Evolutionary conservation across 2,888 invertebrate genomes (phyloP), one percentile per base, ranked within the genome.

Genomic region (Galerucella calmariensis): DNA sequence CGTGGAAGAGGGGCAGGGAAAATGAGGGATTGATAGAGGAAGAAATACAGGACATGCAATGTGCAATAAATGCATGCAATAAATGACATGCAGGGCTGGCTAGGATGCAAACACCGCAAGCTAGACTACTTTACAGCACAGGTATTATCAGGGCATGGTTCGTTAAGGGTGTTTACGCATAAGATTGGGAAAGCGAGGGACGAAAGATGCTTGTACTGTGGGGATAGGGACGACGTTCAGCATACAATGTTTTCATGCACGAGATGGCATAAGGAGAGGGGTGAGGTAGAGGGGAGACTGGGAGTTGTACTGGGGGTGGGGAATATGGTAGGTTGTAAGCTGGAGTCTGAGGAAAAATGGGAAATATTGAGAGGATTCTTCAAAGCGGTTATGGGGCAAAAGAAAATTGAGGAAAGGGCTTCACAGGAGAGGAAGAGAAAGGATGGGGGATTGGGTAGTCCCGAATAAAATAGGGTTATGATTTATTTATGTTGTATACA

Each of bases 171-270:
- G 6, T 56, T 8, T 56, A 56, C 56, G 9, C 56, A 56, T 56
- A 56, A 10, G 8, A 56, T 56, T 8, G 56, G 56, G 6, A 56
- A 56, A n/a, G 56, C 56, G 2, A n/a, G 56, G 16, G n/a, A 56
- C 10, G 56, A 56, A 8, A 3, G 2, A 2, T 56, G 56, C n/a
- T 8, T 56, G n/a, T 56, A 56, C 5, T 56, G 56, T 56, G 56
- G 56, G 65, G 51, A 71, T 70, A 35, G 59, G 48, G 20, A 27
- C 51, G 2, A 48, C n/a, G 56, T 56, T 9, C 10, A 56, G 56
- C 56, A 56, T 56, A 56, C 56, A 4, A 0, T 6, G 35, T 35
- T 35, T 5, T 35, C 6, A 35, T 35, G 35, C 35, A 35, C 35
- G 35, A 35, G 35, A 5, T 35, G 35, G 35, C 35, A 35, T 5